Percentiles rank a stretch among this genome's conserved stretches.
Evolutionary conservation across 2,888 invertebrate genomes (phyloP).

Genomic region (Mythimna pallens): DNA sequence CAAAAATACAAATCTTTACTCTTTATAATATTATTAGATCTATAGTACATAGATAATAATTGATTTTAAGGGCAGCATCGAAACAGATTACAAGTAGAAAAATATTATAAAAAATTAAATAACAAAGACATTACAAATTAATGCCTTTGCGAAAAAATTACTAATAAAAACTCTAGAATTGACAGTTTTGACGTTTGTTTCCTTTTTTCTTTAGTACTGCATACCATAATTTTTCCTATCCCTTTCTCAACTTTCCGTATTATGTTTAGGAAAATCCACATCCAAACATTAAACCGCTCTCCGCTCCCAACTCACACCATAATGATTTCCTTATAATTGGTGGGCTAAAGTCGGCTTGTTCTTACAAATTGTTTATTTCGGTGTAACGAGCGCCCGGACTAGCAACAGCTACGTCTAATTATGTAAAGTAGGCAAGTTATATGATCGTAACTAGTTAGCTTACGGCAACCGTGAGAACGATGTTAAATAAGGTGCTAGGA

Average conservation of each 20-base stretch:
- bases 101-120: too few relatives aligned
- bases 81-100: too few relatives aligned
- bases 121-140: too few relatives aligned
- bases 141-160: too few relatives aligned
- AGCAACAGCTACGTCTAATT: conserved; percentile 65
- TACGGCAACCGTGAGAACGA: conserved; percentile 60
- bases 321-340: conserved; percentile 68
- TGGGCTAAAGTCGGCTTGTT: conserved; percentile 65
- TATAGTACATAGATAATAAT: too few relatives aligned
- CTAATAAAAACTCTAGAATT: too few relatives aligned
- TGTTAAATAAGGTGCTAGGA: conserved; percentile 38
- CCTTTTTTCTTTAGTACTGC: too few relatives aligned
- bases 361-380: conserved; percentile 72
- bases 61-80: too few relatives aligned
- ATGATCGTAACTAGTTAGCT: conserved; percentile 59
- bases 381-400: conserved; percentile 65
- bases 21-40: too few relatives aligned
- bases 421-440: conserved; percentile 66
- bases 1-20: too few relatives aligned
- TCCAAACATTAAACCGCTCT: conserved; percentile 27
- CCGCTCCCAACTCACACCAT: conserved; percentile 41
- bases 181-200: too few relatives aligned
- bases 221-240: neutral
- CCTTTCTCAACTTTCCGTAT: neutral
- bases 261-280: neutral